These are phyloP conservation scores for Scaptodrosophila latifasciaeformis DNA, from an alignment of 2,888 invertebrate genomes.

Conservation along the genomic window DNA sequence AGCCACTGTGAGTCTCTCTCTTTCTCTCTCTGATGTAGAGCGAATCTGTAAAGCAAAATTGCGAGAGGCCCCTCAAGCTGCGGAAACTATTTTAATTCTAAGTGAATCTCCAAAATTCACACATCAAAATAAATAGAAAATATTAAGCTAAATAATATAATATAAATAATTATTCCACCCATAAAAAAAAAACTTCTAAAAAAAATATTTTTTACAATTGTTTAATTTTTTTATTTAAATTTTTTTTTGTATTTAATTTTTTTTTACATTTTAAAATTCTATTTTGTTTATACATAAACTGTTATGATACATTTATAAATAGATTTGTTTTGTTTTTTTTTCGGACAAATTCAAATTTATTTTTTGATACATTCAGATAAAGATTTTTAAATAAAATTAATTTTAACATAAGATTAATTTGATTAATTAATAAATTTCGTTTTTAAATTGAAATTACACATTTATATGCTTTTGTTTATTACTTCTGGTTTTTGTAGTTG, in stretches of 20 bases:
- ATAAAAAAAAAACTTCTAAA: too few relatives aligned
- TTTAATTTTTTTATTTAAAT: constrained; percentile 4
- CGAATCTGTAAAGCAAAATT: too few relatives aligned
- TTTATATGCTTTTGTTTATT: constrained; percentile 16
- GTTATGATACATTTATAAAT: constrained; percentile 44
- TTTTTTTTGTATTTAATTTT: constrained; percentile 48
- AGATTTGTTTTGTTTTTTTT: constrained; percentile 7
- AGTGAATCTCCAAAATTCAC: too few relatives aligned
- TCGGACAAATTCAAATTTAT: constrained; percentile 14
- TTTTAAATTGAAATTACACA: too few relatives aligned
- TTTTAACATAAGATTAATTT: constrained; percentile 29
- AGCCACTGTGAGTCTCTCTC: too few relatives aligned
- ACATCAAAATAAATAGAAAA: too few relatives aligned
- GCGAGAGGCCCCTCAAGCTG: too few relatives aligned
- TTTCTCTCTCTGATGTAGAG: too few relatives aligned
- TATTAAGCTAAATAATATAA: too few relatives aligned
- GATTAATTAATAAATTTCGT: neutral
- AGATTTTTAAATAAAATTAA: constrained; percentile 28
- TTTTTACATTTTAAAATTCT: constrained; percentile 50
- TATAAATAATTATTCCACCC: too few relatives aligned
- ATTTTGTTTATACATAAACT: constrained; percentile 26
- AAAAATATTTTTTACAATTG: neutral
- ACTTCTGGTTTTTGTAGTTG: constrained; percentile 17
- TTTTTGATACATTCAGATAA: constrained; percentile 1
- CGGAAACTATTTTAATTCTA: too few relatives aligned